phyloP scores from a whole-genome alignment of 2,888 invertebrate species.

The Hipparchia semele region DNA sequence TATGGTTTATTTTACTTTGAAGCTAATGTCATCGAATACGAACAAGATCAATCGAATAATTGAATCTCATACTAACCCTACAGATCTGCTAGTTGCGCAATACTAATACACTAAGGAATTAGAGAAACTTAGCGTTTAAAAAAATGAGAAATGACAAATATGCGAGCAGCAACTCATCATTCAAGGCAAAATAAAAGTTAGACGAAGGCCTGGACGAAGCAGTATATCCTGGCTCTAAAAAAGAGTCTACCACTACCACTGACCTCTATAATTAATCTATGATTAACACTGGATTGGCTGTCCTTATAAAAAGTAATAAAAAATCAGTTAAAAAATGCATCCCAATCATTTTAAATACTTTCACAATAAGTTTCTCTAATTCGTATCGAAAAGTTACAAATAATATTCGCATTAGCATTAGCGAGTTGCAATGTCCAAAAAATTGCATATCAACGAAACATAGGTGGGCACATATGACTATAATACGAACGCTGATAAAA shows the following conservation, averaged over 20 bases:
- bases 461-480: constrained; percentile 78
- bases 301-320: background rate
- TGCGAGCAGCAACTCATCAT: background rate
- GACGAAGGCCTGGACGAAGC: no score
- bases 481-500: constrained; percentile 59
- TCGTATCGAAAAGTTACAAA: background rate
- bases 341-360: background rate
- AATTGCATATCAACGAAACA: constrained; percentile 56
- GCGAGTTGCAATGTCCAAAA: constrained; percentile 41
- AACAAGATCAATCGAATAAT: no score
- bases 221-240: no score
- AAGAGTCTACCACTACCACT: no score
- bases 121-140: background rate
- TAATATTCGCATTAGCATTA: background rate
- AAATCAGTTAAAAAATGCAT: background rate
- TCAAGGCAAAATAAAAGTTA: no score
- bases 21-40: no score
- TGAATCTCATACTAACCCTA: no score
- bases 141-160: background rate
- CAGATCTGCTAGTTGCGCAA: no score
- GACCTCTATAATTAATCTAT: no score
- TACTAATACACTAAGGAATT: background rate
- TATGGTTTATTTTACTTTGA: no score
- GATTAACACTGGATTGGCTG: no score
- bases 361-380: constrained; percentile 17